Conservation (phyloP, 2,888 invertebrate species). For the Clanis bilineata region DNA sequence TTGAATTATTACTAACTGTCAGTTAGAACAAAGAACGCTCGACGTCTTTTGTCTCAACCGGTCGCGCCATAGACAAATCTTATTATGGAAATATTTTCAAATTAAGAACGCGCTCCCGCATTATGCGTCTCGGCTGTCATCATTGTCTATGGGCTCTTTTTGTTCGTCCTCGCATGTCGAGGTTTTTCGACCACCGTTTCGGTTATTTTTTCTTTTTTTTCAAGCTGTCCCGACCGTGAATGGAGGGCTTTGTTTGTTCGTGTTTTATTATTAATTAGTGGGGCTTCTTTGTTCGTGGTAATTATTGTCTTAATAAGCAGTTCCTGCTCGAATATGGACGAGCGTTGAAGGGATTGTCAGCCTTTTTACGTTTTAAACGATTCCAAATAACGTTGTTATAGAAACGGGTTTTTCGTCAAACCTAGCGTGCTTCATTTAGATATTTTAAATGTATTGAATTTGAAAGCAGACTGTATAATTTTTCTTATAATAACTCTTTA, state of each 20-base stretch:
- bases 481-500: background rate
- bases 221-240: slow-evolving; percentile 77
- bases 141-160: slow-evolving; percentile 79
- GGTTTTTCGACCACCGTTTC: slow-evolving; percentile 81
- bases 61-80: slow-evolving; percentile 80
- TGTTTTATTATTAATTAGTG: slow-evolving; percentile 83
- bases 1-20: slow-evolving; percentile 72
- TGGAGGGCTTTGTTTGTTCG: slow-evolving; percentile 78
- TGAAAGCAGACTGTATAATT: background rate
- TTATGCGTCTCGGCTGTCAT: slow-evolving; percentile 80
- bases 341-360: slow-evolving; percentile 66
- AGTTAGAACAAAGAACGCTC: slow-evolving; percentile 64
- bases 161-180: slow-evolving; percentile 79
- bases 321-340: slow-evolving; percentile 75
- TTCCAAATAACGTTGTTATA: slow-evolving; percentile 48
- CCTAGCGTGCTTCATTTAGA: background rate
- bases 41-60: slow-evolving; percentile 71
- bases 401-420: slow-evolving; percentile 39
- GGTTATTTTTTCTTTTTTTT: slow-evolving; percentile 73
- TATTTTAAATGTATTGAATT: slow-evolving; percentile 3
- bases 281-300: slow-evolving; percentile 79
- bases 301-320: slow-evolving; percentile 83
- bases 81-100: slow-evolving; percentile 82
- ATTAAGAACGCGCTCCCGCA: slow-evolving; percentile 81
- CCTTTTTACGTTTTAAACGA: slow-evolving; percentile 62